Base-by-base conservation (phyloP, 2,113 vertebrate species). In the Syrmaticus mikado region DNA sequence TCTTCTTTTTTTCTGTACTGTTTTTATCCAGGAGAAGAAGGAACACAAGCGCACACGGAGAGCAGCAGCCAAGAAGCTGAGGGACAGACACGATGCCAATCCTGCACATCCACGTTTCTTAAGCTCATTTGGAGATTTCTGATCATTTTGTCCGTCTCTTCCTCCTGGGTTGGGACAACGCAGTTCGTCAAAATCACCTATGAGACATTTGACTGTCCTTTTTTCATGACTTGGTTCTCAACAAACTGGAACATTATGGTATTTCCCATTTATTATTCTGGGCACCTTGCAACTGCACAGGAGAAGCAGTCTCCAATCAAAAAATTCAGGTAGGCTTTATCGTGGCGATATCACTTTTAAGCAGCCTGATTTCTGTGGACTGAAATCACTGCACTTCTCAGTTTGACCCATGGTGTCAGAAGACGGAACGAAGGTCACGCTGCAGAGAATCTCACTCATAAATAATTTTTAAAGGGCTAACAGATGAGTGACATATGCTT, bases 171-270 rank as follows among this genome's bases (percentile, higher is more conserved):
- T 34, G 99, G 99, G 95, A 99, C 99, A 97, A 99, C 99, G 1
- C 99, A 99, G 97, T 98, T 99, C 93, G 98, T 99, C 89, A 99
- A 99, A 97, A 98, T 99, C 95, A 99, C 99, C 24, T 99, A 99
- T 96, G 98, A 99, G 98, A 99, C 99, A 87, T 99, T 99, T 97
- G 99, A 99, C 97, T 99, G 99, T 93, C 99, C 99, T 65, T 99
- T 99, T 98, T 99, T 99, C 98, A 99, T 99, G 97, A 99, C 99
- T 94, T 99, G 99, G 99, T 99, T 99, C 98, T 99, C 99, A 97
- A 99, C 99, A 98, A 99, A 99, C 97, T 99, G 99, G 99, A 99
- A 99, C 97, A 99, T 99, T 97, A 98, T 99, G 97, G 98, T 99
- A 97, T 99, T 99, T 75, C 99, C 99, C 52, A 98, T 99, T 95